Percentiles rank a stretch among this genome's conserved stretches.
Evolutionary conservation across 1,140 invertebrate genomes (phyloP).

Genomic region (Condylostylus longicornis): DNA sequence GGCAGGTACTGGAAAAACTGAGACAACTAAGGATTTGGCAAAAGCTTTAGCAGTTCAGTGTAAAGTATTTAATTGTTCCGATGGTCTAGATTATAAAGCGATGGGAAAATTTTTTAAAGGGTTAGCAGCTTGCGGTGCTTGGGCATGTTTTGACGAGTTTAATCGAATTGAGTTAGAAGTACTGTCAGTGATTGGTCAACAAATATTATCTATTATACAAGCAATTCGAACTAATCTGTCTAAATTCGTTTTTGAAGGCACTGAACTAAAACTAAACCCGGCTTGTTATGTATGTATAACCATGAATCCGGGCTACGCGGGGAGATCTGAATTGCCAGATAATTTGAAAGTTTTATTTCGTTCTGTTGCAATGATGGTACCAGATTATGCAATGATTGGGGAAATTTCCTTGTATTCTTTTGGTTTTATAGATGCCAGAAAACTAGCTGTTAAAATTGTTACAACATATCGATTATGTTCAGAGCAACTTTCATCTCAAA

Average conservation of each 20-base stretch:
- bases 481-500: conserved; percentile 71
- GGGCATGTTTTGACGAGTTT: conserved; percentile 92
- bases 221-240: conserved; percentile 55
- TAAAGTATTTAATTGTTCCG: conserved; percentile 88
- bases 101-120: conserved; percentile 88
- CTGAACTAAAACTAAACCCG: conserved; percentile 61
- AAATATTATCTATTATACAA: conserved; percentile 66
- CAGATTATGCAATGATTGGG: conserved; percentile 80
- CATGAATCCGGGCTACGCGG: conserved; percentile 88
- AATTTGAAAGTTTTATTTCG: conserved; percentile 83
- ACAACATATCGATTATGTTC: conserved; percentile 79
- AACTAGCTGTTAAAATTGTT: conserved; percentile 73
- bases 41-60: conserved; percentile 84
- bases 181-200: conserved; percentile 65
- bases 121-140: conserved; percentile 72
- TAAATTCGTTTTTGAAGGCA: conserved; percentile 73
- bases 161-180: conserved; percentile 87
- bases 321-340: conserved; percentile 51
- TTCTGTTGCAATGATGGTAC: conserved; percentile 91
- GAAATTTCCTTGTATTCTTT: conserved; percentile 83
- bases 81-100: conserved; percentile 83
- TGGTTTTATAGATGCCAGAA: conserved; percentile 67
- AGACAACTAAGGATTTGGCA: conserved; percentile 78
- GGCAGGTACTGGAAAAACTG: conserved; percentile 78
- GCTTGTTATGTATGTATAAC: conserved; percentile 82